A percentile compares a stretch with the other conserved stretches of the same genome.
These are phyloP conservation scores for Novumbra hubbsi DNA, from an alignment of 2,797 vertebrate species.

Conservation along the genomic window DNA sequence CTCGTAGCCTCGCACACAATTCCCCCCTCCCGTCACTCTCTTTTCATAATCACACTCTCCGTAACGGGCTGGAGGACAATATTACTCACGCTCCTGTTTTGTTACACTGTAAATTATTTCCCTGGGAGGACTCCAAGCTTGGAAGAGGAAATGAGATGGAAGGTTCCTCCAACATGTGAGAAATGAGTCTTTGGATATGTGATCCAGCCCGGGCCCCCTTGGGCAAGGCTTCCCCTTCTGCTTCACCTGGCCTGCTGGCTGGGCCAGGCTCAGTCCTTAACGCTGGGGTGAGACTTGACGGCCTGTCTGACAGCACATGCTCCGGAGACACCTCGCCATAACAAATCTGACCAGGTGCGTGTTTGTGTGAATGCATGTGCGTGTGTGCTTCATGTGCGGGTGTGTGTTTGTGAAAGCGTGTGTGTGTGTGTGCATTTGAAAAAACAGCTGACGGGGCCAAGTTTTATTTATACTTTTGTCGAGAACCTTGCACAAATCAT, in stretches of 20 bases:
- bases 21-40: conserved; percentile 32
- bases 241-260: no score
- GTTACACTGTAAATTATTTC: conserved; percentile 48
- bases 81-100: conserved; percentile 35
- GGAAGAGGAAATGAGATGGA: conserved; percentile 25
- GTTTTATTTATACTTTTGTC: not conserved
- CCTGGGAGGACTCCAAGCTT: conserved; percentile 29
- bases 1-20: conserved; percentile 10
- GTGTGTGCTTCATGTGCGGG: no score
- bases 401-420: not conserved
- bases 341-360: not conserved
- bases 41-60: conserved; percentile 33
- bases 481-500: no score
- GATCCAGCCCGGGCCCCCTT: conserved; percentile 5
- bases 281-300: not conserved
- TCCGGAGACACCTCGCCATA: not conserved
- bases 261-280: not conserved
- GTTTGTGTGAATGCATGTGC: not conserved
- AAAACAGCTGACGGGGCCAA: not conserved
- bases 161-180: conserved; percentile 5
- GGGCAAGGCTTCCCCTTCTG: no score
- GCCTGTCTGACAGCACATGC: conserved; percentile 4
- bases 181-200: conserved; percentile 7
- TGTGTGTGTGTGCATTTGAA: not conserved
- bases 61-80: conserved; percentile 19